Conservation (phyloP, 2,113 vertebrate genomes). For the Ceyx cyanopectus region DNA sequence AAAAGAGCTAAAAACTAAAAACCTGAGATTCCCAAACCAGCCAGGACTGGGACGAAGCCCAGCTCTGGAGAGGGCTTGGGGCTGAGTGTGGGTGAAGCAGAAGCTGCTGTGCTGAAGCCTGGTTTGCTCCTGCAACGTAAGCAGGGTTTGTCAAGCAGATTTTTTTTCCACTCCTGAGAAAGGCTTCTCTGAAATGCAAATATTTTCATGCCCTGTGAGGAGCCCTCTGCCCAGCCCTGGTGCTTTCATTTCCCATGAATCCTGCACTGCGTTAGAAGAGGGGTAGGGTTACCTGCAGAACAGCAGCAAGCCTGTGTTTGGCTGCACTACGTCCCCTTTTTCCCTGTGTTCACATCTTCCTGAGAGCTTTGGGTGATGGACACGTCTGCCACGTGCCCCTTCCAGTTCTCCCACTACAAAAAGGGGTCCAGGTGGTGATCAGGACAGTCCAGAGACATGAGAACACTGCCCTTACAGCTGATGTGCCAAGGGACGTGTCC, state of each 20-base stretch:
- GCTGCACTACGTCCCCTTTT: rapidly evolving
- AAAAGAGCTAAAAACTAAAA: neutral
- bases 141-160: neutral
- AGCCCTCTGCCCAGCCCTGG: neutral
- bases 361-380: no score
- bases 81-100: neutral
- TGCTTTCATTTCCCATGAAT: rapidly evolving
- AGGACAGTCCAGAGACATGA: no score
- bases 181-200: neutral
- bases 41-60: neutral
- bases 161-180: neutral
- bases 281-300: rapidly evolving
- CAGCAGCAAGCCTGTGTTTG: neutral
- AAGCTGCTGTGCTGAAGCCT: neutral
- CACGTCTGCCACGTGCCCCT: no score
- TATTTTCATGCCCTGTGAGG: neutral
- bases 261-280: rapidly evolving
- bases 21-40: neutral
- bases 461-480: no score
- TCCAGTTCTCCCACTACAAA: no score
- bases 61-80: neutral
- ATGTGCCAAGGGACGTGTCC: no score
- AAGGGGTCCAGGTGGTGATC: no score
- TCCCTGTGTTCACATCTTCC: neutral
- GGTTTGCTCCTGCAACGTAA: neutral